These are phyloP conservation scores for Dendrocincla tyrannina DNA, from an alignment of 2,797 vertebrate genomes.

Conservation along the genomic window DNA sequence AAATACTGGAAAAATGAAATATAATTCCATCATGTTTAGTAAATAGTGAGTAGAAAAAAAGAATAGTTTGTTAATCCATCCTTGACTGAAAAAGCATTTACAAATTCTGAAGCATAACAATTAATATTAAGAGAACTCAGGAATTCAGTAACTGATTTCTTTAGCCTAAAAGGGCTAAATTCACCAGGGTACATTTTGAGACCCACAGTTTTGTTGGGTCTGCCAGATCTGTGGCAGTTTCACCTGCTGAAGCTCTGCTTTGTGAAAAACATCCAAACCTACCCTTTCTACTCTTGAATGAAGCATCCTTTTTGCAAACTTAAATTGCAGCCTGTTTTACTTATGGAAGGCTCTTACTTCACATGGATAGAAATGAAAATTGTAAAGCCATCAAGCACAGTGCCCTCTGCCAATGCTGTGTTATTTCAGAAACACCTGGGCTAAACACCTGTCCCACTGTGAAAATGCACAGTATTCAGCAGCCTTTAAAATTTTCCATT, in stretches of 20 bases:
- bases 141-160: neutral
- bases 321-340: neutral
- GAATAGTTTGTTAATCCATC: neutral
- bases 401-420: constrained; percentile 36
- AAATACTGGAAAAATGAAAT: neutral
- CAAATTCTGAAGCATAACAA: neutral
- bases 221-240: neutral
- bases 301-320: neutral
- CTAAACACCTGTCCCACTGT: constrained; percentile 67
- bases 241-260: neutral
- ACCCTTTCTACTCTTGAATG: neutral
- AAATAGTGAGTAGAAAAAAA: neutral
- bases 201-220: neutral
- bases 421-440: constrained; percentile 57
- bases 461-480: constrained; percentile 67
- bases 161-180: neutral
- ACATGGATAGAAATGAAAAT: neutral
- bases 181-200: neutral
- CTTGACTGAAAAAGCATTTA: neutral
- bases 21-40: neutral
- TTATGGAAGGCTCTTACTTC: neutral
- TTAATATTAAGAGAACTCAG: neutral
- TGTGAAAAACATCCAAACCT: neutral
- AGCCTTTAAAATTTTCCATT: constrained; percentile 70
- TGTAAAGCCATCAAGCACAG: constrained; percentile 23